Base-by-base conservation (phyloP, 92 coral and sea anemone genomes). In the Epizoanthus stellaris region DNA sequence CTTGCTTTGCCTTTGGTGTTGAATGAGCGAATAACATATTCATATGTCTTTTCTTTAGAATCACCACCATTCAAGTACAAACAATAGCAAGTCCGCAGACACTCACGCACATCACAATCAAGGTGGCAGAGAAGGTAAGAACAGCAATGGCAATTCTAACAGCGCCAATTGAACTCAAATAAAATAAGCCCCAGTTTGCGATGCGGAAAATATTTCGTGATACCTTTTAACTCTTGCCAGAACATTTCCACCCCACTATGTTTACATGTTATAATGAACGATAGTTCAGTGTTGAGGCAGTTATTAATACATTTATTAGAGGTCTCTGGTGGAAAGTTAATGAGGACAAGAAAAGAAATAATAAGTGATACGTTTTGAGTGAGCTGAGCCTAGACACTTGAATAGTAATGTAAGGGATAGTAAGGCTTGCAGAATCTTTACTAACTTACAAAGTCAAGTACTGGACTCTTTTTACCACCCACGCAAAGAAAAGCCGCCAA, bases 401-500 rank as follows among this genome's bases (percentile, higher is more conserved):
- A 61, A 40, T 61, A 19, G 21, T 61, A 62, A 64, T 62, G 60
- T 38, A 30, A 42, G 39, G 60, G 65, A 20, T 40, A 40, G 56
- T 38, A 62, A 5, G 54, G 12, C 14, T 43, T 40, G 66, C 65
- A 63, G 82, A 43, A 34, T 68, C 49, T 79, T 79, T 59, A 23
- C 71, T 79, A 79, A 62, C 61, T 63, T 63, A 42, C 59, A 61
- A 12, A 79, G 83, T 63, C 49, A 79, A 79, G 58, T 79, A 21
- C 52, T 59, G 53, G 72, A 57, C 61, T 67, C 25, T 30, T 52
- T 76, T 21, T n/a, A 10, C 57, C 72, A 20, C 83, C 83, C 83
- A 79, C 83, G 72, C 83, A 21, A 63, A 52, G 5, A 62, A 64
- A 79, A 20, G 72, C 83, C 83, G 83, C 83, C 72, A 79, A 79